These are phyloP conservation scores for Fissipunctia ypsillon DNA, from an alignment of 2,888 invertebrate genomes.

Conservation along the genomic window DNA sequence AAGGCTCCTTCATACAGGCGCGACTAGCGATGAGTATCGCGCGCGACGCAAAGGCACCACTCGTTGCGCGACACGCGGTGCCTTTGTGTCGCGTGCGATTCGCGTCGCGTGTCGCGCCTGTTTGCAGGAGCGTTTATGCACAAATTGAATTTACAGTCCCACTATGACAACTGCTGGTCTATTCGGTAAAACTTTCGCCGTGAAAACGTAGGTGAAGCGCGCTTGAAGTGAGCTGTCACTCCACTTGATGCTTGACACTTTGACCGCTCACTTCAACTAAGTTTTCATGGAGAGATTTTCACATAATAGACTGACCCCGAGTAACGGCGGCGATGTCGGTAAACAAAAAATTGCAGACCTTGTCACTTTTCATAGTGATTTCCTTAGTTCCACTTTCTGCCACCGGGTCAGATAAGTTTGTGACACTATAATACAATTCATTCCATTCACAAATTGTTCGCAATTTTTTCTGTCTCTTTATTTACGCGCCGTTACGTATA, in stretches of 20 bases:
- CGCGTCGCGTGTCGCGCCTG: too few relatives aligned
- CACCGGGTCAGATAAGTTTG: background rate
- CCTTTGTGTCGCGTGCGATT: too few relatives aligned
- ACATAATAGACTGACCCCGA: background rate
- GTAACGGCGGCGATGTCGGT: background rate
- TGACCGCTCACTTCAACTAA: too few relatives aligned
- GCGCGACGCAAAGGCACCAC: too few relatives aligned
- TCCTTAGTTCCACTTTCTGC: background rate
- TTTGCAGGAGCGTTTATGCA: too few relatives aligned
- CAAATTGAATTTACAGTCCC: background rate
- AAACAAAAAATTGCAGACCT: background rate
- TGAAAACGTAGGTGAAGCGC: too few relatives aligned
- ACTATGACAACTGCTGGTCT: background rate
- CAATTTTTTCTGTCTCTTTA: constrained; percentile 30
- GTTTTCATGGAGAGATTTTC: background rate
- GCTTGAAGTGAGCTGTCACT: too few relatives aligned
- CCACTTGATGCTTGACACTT: background rate
- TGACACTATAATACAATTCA: background rate
- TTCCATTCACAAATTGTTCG: constrained; percentile 25
- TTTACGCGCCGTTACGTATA: constrained; percentile 35
- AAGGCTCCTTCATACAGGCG: too few relatives aligned
- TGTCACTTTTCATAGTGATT: background rate
- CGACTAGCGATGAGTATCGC: too few relatives aligned
- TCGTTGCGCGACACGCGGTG: too few relatives aligned
- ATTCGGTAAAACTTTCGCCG: background rate